Base-by-base conservation (phyloP, 30 jellyfish, hydroid and myxozoan species). In the Pseudorhiza aurosa region DNA sequence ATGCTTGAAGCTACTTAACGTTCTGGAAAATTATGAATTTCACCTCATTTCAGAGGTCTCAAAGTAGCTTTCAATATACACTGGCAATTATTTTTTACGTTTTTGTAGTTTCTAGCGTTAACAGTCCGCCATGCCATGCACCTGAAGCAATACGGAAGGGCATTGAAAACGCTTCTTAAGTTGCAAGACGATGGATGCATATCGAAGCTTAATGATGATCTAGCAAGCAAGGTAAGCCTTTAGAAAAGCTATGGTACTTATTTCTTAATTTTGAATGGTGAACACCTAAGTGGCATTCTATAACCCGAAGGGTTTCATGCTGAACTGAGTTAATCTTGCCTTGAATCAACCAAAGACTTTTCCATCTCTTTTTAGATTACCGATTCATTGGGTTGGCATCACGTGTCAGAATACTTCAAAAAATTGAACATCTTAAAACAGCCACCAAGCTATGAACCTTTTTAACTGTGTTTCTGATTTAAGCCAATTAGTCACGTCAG, bases 141-240 rank as follows among this genome's bases (percentile, higher is more conserved):
- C 9, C 88, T 62, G 24, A 47, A 43, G 43, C 97, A 88, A 11
- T 81, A 80, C 44, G 97, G 95, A 11, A 72, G 95, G 40, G 89
- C 97, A n/a, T 59, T 88, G 57, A 88, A 88, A 51, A 91, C 97
- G 28, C 33, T 56, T 33, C 65, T 79, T 71, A 88, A 88, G 45
- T 31, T 55, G 24, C 77, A 44, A 31, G 95, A 88, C 30, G 97
- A 88, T 19, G 68, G 49, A 35, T 37, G 59, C 8, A 11, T 77
- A 7, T 58, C 83, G 0, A 72, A 75, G 56, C 18, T 28, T 11
- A 60, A 77, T 40, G 86, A 87, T 24, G 89, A 87, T 6, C 60
- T 87, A 10, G 43, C 65, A 14, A 28, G 68, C 8, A 58, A 78
- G 81, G 97, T 87, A 59, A 42, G 77, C 21, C 58, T 1, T 6